Percentiles rank a stretch among this genome's conserved stretches.
Evolutionary conservation across 2,113 vertebrate genomes (phyloP).

Genomic region (Pan troglodytes): NHGRI_mPanTro3-v2.1_pri NC_086015.1:45469501-45470000

Average conservation of each 20-base stretch:
- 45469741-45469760: background rate
- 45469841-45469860: background rate
- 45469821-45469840: background rate
- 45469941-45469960: background rate
- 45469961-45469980: background rate
- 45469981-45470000: background rate
- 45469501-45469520: background rate
- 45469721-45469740: background rate
- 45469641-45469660: fast-evolving
- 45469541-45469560: background rate
- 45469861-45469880: background rate
- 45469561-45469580: background rate
- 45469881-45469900: background rate
- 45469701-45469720: fast-evolving
- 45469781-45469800: background rate
- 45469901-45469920: background rate
- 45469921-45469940: background rate
- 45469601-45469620: background rate
- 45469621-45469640: background rate
- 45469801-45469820: background rate
- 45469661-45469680: background rate
- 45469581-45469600: background rate
- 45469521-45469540: background rate
- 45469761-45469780: background rate
- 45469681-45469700: too few relatives aligned